Percentiles rank a stretch among this genome's conserved stretches.
These are phyloP conservation scores for Wasmannia auropunctata DNA, from an alignment of 1,140 invertebrate species.

Conservation along the genomic window DNA sequence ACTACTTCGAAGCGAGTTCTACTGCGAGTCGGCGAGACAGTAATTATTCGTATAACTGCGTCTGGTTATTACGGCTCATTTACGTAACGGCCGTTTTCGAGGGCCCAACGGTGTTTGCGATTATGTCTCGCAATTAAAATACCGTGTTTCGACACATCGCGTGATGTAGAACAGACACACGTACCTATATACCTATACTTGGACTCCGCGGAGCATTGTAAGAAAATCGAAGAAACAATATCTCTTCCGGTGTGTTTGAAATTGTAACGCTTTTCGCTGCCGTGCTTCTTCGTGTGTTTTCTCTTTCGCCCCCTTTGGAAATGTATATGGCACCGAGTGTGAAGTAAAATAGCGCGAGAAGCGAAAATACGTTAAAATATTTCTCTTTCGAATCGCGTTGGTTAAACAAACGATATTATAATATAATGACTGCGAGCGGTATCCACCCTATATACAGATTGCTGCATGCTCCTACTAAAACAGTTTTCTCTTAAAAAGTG, in stretches of 20 bases:
- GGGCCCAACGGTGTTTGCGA: background rate
- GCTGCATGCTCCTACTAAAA: background rate
- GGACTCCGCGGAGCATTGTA: background rate
- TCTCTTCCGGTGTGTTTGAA: background rate
- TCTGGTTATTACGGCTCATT: slow-evolving; percentile 3
- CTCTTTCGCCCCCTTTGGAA: background rate
- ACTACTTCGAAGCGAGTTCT: background rate
- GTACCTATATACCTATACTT: too few species aligned
- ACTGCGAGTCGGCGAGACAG: slow-evolving; percentile 3
- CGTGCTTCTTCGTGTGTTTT: background rate
- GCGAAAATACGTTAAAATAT: background rate
- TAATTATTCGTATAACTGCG: slow-evolving; percentile 32
- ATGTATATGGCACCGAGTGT: background rate
- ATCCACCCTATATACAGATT: background rate
- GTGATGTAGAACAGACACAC: background rate
- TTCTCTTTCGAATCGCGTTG: background rate
- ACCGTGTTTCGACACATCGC: background rate
- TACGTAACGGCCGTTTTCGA: background rate
- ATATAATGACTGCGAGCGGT: background rate
- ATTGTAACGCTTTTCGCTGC: background rate
- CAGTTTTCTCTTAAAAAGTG: background rate
- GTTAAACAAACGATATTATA: background rate
- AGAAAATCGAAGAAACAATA: background rate
- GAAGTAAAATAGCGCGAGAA: background rate
- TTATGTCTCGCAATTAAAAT: slow-evolving; percentile 6